Evolutionary conservation across 2,888 invertebrate genomes (phyloP), one percentile per base, ranked within the genome.

Genomic region (Sinodicranocentrus sp.): DNA sequence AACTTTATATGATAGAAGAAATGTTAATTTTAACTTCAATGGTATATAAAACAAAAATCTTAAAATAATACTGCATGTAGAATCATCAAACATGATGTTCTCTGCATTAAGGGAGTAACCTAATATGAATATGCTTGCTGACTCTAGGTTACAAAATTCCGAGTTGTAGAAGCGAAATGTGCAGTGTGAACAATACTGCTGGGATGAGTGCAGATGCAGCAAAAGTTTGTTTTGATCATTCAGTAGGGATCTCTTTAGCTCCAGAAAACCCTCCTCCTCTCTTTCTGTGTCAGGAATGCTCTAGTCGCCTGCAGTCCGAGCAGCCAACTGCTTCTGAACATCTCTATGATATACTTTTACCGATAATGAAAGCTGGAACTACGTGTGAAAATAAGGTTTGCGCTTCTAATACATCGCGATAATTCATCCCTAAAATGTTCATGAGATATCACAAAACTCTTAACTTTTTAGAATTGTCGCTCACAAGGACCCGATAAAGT

Each of bases 201-300:
- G 94, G 95, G 10, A 95, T 96, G 17, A 94, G 94, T 82, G 95
- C 96, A 0, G 96, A 96, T 90, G 96, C 96, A 0, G 95, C 95
- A 61, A 96, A 98, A 92, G 96, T 98, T 89, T 98, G 98, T 91
- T 96, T 95, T 91, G 97, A 98, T 91, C 98, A 98, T 90, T 94
- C 95, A 90, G 95, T 97, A 89, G 95, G 97, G 89, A 97, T 96
- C 84, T 95, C 94, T 21, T 95, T 95, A 90, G 75, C 84, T 25
- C 86, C 86, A 10, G 96, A 96, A 91, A 94, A 95, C 80, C 97
- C 98, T 0, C 98, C 99, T 19, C 99, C 99, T 0, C 92, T 99
- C 10, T 98, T 97, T 90, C 92, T 99, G 1, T 99, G 99, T 90
- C 96, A 97, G 87, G 98, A 98, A 91, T 99, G 99, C 91, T 97